Base-by-base conservation (phyloP, 2,797 vertebrate genomes). In the Sebastes taczanowskii region DNA sequence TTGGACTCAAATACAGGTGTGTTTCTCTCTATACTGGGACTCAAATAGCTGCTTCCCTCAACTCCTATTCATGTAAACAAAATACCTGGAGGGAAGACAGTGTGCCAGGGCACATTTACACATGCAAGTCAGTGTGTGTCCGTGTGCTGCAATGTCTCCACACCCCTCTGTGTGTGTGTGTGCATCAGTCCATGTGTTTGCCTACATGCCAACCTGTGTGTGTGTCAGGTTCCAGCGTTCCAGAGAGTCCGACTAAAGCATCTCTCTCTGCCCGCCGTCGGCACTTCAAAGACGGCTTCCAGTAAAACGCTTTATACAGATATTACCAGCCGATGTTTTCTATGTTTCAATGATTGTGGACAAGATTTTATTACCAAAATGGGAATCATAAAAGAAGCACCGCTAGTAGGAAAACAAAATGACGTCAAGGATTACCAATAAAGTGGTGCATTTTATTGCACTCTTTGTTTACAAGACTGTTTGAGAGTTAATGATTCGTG, bases 201-300 rank as follows among this genome's bases (percentile, higher is more conserved):
- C 42, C 42, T 46, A 46, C 42, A 46, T 46, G 42, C 42, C 42
- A 46, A 18, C 42, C 42, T 46, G 65, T 56, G 77, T 42, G 20
- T 20, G 67, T 27, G 59, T 71, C 82, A 84, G 82, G 84, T 93
- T 93, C 87, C 89, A 92, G 86, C 74, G 73, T 78, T 89, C 89
- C 91, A 84, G 78, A 84, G 81, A 85, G 80, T 90, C 85, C 61
- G 73, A 83, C 86, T 65, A 32, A 90, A 91, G 80, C 85, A 76
- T 87, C 84, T 77, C 85, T 61, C 73, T 71, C 77, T 78, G 80
- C 67, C n/a, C 66, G 9, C 56, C 22, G 5, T 70, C 87, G 78
- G 85, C 61, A 61, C 83, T 91, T 93, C 90, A 93, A 91, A 93
- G 71, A 59, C 30, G 2, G 42, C 69, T 46, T 60, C 5, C 6